Base-by-base conservation (phyloP, 2,888 invertebrate species). In the Metallyticus violacea region DNA sequence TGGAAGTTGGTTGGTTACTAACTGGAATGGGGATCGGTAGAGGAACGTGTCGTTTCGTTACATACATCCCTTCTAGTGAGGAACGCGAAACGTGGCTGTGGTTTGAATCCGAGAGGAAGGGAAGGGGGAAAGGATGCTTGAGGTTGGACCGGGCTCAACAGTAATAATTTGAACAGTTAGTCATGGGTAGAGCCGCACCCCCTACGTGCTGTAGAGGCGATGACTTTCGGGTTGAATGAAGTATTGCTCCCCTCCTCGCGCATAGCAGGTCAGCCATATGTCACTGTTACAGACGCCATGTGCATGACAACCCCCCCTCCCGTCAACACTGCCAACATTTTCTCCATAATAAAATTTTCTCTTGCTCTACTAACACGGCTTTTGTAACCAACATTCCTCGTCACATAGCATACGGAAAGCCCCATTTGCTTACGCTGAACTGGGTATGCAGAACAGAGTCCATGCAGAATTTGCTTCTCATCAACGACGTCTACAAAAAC, bases 151-250 rank as follows among this genome's bases (percentile, higher is more conserved):
- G 25, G n/a, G 29, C 25, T 81, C 40, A 40, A 40, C 40, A 81
- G 40, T 81, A 40, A 40, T 81, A 81, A 81, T 81, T 81, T 7
- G 29, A 81, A n/a, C 81, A 30, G 81, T 81, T 81, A 81, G 81
- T 40, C 29, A 81, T 40, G 30, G 27, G 25, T 62, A 62, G 40
- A 62, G 40, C 40, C 40, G 40, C 40, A 62, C 40, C 40, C 40
- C 40, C 40, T 62, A 62, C 40, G 40, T 62, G 40, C 40, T 62
- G 40, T 62, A 62, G 40, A 62, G 15, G 40, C 40, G 40, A 62
- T 62, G 40, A 62, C 40, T 62, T 62, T 62, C 40, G 40, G 40
- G 40, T 62, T 62, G 40, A 62, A 62, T 62, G 40, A 62, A 62
- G 40, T 62, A 62, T 62, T 62, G 40, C 40, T 62, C 40, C 40